A percentile compares a stretch with the other conserved stretches of the same genome.
Evolutionary conservation across 1,140 invertebrate genomes (phyloP).

Genomic region (Antheraea pernyi): DNA sequence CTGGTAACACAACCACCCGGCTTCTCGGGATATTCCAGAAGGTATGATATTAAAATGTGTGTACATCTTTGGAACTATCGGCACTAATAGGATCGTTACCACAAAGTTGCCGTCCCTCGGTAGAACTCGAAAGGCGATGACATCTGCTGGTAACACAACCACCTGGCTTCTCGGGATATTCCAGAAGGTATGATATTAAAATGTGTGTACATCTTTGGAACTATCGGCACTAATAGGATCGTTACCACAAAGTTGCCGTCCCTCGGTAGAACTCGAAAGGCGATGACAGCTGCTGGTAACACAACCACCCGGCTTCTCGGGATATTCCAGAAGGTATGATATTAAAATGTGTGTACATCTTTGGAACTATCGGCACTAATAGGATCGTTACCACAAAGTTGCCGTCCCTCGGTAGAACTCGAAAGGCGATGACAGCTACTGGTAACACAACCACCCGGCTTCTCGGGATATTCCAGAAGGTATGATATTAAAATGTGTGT

Average conservation of each 20-base stretch:
- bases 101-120: slow-evolving; percentile 98
- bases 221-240: slow-evolving; percentile 96
- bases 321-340: too few species aligned
- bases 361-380: slow-evolving; percentile 97
- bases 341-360: too few species aligned
- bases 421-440: slow-evolving; percentile 97
- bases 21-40: slow-evolving; percentile 91
- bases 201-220: slow-evolving; percentile 49
- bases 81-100: slow-evolving; percentile 95
- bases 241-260: slow-evolving; percentile 98
- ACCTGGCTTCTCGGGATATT: slow-evolving; percentile 93
- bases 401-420: slow-evolving; percentile 95
- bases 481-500: too few species aligned
- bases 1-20: slow-evolving; percentile 97
- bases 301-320: slow-evolving; percentile 97
- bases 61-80: slow-evolving; percentile 84
- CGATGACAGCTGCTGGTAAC: slow-evolving; percentile 97
- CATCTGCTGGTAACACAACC: slow-evolving; percentile 97
- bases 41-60: slow-evolving; percentile 35
- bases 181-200: slow-evolving; percentile 77
- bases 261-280: slow-evolving; percentile 95
- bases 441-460: slow-evolving; percentile 97
- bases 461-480: too few species aligned
- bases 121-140: slow-evolving; percentile 96
- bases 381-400: slow-evolving; percentile 98